A percentile compares a stretch with the other conserved stretches of the same genome.
phyloP scores from a whole-genome alignment of 2,888 invertebrate genomes.

The Gasteruption jaculator region DNA sequence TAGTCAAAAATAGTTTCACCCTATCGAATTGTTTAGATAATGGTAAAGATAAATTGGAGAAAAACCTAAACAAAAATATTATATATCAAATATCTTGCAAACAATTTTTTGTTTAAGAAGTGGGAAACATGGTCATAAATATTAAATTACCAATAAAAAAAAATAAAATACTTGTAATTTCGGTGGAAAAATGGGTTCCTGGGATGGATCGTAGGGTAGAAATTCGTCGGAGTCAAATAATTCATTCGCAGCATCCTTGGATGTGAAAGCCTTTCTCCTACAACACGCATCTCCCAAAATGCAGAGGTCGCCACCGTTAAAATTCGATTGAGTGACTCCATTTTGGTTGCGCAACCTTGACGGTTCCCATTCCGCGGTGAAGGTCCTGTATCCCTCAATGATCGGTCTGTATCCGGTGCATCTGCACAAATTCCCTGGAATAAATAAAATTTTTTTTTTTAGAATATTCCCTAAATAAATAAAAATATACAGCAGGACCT shows the following conservation, averaged over 20 bases:
- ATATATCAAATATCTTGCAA: no score
- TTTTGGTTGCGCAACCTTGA: slow-evolving; percentile 28
- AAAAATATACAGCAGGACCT: no score
- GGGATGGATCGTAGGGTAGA: slow-evolving; percentile 69
- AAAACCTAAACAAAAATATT: no score
- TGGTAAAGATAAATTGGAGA: no score
- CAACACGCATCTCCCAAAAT: slow-evolving; percentile 66
- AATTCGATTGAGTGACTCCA: slow-evolving; percentile 26
- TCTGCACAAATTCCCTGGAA: slow-evolving; percentile 67
- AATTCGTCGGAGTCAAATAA: slow-evolving; percentile 61
- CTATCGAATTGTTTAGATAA: no score
- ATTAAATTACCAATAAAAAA: not conserved
- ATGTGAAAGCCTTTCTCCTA: slow-evolving; percentile 27
- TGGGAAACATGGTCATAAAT: slow-evolving; percentile 13
- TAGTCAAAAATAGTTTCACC: no score
- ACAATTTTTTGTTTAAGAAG: no score
- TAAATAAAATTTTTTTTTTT: slow-evolving; percentile 8
- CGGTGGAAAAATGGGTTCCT: slow-evolving; percentile 91
- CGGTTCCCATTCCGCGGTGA: slow-evolving; percentile 68
- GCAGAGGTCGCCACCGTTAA: no score
- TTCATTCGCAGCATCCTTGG: slow-evolving; percentile 40
- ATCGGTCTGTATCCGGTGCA: slow-evolving; percentile 93
- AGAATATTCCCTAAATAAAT: no score
- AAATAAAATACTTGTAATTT: slow-evolving; percentile 62
- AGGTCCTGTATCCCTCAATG: slow-evolving; percentile 81